Percentiles rank a stretch among this genome's conserved stretches.
phyloP scores from a whole-genome alignment of 2,888 invertebrate genomes.

The Pachycephus smyrnensis region DNA sequence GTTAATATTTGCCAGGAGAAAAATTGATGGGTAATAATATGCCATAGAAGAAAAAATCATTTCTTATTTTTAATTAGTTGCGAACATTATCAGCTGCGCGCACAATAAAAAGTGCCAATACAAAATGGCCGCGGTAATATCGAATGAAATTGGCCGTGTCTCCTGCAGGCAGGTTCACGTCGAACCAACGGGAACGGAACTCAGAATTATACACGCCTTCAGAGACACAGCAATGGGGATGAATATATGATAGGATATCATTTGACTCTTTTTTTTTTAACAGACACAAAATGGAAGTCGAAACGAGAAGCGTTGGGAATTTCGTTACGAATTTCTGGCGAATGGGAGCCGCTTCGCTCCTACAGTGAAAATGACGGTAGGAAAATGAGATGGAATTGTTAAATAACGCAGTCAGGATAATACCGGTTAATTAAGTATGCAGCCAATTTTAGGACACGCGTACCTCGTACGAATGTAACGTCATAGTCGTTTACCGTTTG shows the following conservation, averaged over 20 bases:
- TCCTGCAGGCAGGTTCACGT: neutral
- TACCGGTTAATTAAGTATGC: neutral
- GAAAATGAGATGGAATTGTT: neutral
- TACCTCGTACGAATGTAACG: no score
- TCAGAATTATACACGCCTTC: neutral
- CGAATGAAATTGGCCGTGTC: conserved; percentile 23
- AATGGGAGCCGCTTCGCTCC: no score
- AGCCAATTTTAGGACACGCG: neutral
- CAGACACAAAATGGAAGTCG: neutral
- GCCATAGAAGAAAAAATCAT: neutral
- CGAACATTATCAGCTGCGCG: neutral
- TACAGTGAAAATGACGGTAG: neutral
- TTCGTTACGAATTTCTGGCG: neutral
- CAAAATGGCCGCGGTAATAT: conserved; percentile 5
- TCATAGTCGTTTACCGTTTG: no score
- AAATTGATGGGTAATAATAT: neutral
- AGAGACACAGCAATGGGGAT: neutral
- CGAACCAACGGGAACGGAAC: no score
- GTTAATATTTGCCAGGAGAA: neutral
- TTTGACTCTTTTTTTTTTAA: conserved; percentile 16
- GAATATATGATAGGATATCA: conserved; percentile 14
- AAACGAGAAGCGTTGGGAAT: neutral
- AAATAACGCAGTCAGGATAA: neutral
- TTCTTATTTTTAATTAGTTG: neutral
- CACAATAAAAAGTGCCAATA: neutral